Conservation (phyloP, 1,140 invertebrate genomes). For the Bombus turneri region DNA sequence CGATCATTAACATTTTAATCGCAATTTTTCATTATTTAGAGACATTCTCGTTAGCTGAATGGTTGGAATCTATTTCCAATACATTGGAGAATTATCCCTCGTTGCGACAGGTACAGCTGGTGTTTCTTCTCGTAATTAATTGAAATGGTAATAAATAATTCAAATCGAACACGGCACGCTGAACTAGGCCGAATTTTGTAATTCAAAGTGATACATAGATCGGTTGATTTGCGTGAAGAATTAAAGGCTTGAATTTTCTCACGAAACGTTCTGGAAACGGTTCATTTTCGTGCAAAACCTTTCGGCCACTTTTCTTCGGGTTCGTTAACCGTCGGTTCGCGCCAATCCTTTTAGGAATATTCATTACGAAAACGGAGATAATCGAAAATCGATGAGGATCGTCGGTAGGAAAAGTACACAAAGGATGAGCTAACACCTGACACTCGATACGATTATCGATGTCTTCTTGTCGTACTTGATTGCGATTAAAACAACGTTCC, state of each 20-base stretch:
- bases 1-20: neutral
- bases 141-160: neutral
- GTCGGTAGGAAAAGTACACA: slow-evolving; percentile 14
- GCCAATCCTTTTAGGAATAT: slow-evolving; percentile 33
- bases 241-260: neutral
- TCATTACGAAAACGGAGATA: slow-evolving; percentile 24
- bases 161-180: neutral
- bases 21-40: neutral
- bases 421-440: slow-evolving; percentile 23
- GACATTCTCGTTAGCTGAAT: no score
- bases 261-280: neutral
- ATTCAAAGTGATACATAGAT: neutral
- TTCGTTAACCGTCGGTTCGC: slow-evolving; percentile 29
- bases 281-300: neutral
- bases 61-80: neutral
- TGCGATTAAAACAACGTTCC: slow-evolving; percentile 12
- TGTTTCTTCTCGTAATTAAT: neutral
- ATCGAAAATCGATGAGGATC: slow-evolving; percentile 33
- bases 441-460: slow-evolving; percentile 42
- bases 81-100: neutral
- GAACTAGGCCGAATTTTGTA: neutral
- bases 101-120: neutral
- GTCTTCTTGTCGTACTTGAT: neutral
- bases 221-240: neutral
- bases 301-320: neutral